Evolutionary conservation across 2,888 invertebrate species (phyloP), one percentile per base, ranked within the genome.

Genomic region (Xylota sylvarum): DNA sequence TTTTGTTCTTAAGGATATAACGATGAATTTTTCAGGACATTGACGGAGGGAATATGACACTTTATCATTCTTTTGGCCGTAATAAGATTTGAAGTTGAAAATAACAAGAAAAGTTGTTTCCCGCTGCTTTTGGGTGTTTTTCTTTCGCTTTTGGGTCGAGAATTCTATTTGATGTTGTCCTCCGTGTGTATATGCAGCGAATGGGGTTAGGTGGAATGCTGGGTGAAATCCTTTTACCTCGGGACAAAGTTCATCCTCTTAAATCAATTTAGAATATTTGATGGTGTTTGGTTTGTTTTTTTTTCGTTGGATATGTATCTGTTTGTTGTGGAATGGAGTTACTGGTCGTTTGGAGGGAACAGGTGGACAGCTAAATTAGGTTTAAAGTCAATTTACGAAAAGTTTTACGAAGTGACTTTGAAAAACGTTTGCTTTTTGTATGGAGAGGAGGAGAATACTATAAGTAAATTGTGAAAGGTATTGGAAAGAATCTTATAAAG

Each of bases 71-170:
- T 69, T 56, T 64, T 56, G 43, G 67, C n/a, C 46, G 30, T 58
- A 64, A 84, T 65, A 79, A 19, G 67, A 69, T 84, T 84, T 74
- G 5, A 50, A 69, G 69, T 80, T 72, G 37, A 27, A 79, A 79
- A 70, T 56, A 84, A 58, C 50, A 80, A 74, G 58, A 80, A 84
- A 84, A 84, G 62, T 79, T 84, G 6, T 14, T n/a, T 40, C 5
- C 12, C 12, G 19, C 30, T 56, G 4, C 14, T 55, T 32, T 19
- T 12, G 27, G 9, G n/a, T 27, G 12, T 52, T 52, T 50, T 10
- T 50, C 9, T n/a, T 3, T 35, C n/a, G 9, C 27, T 40, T 14
- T 40, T n/a, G 35, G 35, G 23, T 37, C 37, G 67, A 9, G 4
- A 17, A 10, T 50, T 67, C 10, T 67, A 6, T 27, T 67, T 50